Evolutionary conservation across 2,113 vertebrate species (phyloP), one percentile per base, ranked within the genome.

Genomic region (Montifringilla adamsi): DNA sequence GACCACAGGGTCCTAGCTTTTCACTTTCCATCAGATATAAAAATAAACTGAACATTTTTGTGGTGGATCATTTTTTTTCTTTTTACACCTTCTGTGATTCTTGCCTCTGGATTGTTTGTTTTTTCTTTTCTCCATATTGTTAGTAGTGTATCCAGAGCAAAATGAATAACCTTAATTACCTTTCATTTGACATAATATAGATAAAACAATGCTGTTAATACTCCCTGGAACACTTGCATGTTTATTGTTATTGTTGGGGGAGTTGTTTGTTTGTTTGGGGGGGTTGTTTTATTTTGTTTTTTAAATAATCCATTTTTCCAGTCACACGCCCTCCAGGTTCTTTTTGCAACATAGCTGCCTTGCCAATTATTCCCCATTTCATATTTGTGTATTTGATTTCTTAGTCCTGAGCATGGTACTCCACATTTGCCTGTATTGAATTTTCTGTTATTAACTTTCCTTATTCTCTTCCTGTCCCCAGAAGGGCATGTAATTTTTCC

Each of bases 331-430:
- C 63, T 96, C 79, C 64, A 93, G 82, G 75, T 93, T 92, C 46
- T 76, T 85, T 50, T 73, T 69, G 58, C 59, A 90, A 7, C 76
- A 37, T 66, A 79, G 27, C 70, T 94, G 58, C 85, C 58, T 85
- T 47, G 53, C 50, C 92, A 88, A 31, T 93, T 94, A 94, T 50
- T 95, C 52, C 39, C 33, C 10, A 24, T 94, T 93, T 93, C 59
- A 43, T 90, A 90, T 83, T 85, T 83, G 66, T 77, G 63, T 91
- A 76, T 95, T 92, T 93, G 70, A 62, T 94, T 94, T 93, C 82
- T 86, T 90, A 62, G 63, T 95, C 56, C 62, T 95, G 75, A 76
- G 43, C 17, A 26, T 7, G 66, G 58, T 66, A 44, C 26, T 86
- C 56, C 35, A 15, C 59, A 69, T 96, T 94, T 96, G 53, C 77